Evolutionary conservation across 2,888 invertebrate genomes (phyloP).

Genomic region (Elegia similella): DNA sequence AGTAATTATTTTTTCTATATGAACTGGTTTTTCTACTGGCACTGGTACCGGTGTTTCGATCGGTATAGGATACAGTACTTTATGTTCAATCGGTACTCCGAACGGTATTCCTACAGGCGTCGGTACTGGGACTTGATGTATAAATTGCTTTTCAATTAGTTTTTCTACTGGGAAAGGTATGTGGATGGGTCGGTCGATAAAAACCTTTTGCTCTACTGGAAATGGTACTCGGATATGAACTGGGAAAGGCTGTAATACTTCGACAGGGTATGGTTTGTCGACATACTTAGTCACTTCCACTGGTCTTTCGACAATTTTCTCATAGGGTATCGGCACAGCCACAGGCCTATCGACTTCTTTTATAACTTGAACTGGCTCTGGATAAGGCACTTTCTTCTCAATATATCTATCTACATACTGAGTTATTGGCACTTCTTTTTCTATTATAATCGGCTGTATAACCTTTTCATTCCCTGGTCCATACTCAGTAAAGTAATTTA

Average conservation of each 20-base stretch:
- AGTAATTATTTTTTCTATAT: slow-evolving; percentile 62
- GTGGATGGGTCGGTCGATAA: slow-evolving; percentile 73
- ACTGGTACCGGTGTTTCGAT: slow-evolving; percentile 70
- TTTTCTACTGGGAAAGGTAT: slow-evolving; percentile 77
- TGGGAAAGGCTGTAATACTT: slow-evolving; percentile 74
- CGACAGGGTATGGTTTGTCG: slow-evolving; percentile 83
- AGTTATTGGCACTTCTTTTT: slow-evolving; percentile 71
- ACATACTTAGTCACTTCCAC: slow-evolving; percentile 73
- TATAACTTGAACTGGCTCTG: slow-evolving; percentile 58
- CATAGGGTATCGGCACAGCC: slow-evolving; percentile 67
- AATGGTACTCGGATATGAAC: slow-evolving; percentile 78
- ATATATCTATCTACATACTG: slow-evolving; percentile 68
- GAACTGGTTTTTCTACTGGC: slow-evolving; percentile 65
- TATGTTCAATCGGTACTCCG: slow-evolving; percentile 61
- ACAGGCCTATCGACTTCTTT: slow-evolving; percentile 69
- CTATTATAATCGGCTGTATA: slow-evolving; percentile 71
- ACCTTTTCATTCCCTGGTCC: slow-evolving; percentile 49
- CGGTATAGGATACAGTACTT: slow-evolving; percentile 57
- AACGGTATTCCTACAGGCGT: slow-evolving; percentile 68
- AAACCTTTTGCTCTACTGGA: slow-evolving; percentile 75
- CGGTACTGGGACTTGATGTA: slow-evolving; percentile 63
- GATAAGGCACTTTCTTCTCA: slow-evolving; percentile 69
- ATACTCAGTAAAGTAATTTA: slow-evolving; percentile 45
- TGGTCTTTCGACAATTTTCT: slow-evolving; percentile 79
- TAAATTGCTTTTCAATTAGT: slow-evolving; percentile 73